Evolutionary conservation across 2,113 vertebrate genomes (phyloP).

Genomic region (Myxocyprinus asiaticus): DNA sequence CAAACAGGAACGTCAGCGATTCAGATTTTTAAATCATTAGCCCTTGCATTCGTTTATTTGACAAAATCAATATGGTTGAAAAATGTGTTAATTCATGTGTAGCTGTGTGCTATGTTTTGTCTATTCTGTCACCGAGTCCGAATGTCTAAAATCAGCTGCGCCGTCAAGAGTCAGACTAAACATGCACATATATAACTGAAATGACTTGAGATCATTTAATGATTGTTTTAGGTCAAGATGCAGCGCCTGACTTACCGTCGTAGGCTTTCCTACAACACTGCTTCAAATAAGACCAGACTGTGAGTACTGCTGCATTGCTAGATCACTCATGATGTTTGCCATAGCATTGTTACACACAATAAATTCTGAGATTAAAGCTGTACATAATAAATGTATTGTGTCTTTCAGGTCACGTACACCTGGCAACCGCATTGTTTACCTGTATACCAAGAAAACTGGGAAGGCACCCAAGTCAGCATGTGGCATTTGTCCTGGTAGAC

Average conservation of each 20-base stretch:
- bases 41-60: too few species aligned
- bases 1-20: neutral
- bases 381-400: neutral
- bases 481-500: conserved; percentile 93
- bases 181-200: neutral
- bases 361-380: neutral
- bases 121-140: too few species aligned
- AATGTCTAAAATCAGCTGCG: too few species aligned
- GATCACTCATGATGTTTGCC: neutral
- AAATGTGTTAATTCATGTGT: too few species aligned
- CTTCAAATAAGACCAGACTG: conserved; percentile 98
- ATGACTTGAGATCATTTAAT: neutral
- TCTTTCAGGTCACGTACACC: conserved; percentile 89
- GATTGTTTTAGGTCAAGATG: conserved; percentile 72
- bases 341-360: neutral
- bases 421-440: conserved; percentile 96
- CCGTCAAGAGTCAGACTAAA: too few species aligned
- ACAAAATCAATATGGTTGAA: too few species aligned
- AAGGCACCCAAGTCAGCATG: conserved; percentile 97
- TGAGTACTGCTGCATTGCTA: conserved; percentile 70
- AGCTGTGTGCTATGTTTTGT: too few species aligned
- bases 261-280: conserved; percentile 99
- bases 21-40: too few species aligned
- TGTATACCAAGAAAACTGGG: conserved; percentile 98
- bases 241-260: conserved; percentile 97